Base-by-base conservation (phyloP, 2,113 vertebrate genomes). In the Junco hyemalis region DNA sequence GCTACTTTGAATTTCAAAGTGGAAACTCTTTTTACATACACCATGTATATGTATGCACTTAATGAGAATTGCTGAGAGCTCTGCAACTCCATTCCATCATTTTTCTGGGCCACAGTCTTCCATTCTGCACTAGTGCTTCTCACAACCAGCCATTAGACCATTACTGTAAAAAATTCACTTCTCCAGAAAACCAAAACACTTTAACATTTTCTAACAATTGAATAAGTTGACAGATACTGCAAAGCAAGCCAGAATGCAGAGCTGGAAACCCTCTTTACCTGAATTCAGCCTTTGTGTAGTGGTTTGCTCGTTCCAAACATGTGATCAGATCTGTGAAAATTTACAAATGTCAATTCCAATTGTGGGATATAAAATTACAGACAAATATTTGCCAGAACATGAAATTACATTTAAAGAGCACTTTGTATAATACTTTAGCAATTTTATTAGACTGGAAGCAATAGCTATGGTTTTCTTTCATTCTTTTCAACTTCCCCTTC, bases 321-420 rank as follows among this genome's bases (percentile, higher is more conserved):
- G 98, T 99, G 92, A 99, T 98, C 80, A 99, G 95, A 97, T 99
- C 99, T 99, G 97, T 94, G 76, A 72, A 88, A 96, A 97, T 94
- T 94, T 94, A 95, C 51, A 84, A 86, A 92, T 61, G 45, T 94
- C 69, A 97, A 24, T 83, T 44, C 25, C 15, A 26, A 47, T 42
- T 56, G 24, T 22, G 93, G 42, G 36, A 72, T 8, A 18, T 8
- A 81, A 68, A 89, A 76, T 74, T 45, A 86, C 12, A 95, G 47
- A 71, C 44, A 88, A 88, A 78, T 64, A 71, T 56, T 87, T 87
- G 59, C 26, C 45, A 79, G 53, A 61, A 44, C 6, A 18, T 29
- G 28, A 70, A 85, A 88, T 59, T 71, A 68, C 57, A 80, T 86
- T 84, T 95, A 45, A 94, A 86, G 28, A 42, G 15, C 8, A 81